Evolutionary conservation across 2,797 vertebrate genomes (phyloP).

Genomic region (Syngnathus acus): DNA sequence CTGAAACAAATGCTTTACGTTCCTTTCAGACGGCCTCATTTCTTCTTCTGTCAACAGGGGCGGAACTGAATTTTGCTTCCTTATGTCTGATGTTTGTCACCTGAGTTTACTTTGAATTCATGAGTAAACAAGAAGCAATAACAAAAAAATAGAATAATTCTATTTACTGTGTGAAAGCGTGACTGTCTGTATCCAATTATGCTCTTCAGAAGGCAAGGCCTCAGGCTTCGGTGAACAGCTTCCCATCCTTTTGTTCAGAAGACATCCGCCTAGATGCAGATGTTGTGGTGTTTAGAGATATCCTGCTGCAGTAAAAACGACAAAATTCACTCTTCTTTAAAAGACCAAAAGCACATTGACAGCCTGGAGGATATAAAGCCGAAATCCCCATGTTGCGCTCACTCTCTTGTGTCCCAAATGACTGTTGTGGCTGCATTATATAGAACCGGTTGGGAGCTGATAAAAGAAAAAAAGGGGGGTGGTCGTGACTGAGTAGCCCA

Average conservation of each 20-base stretch:
- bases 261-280: slow-evolving; percentile 7
- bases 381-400: slow-evolving; percentile 9
- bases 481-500: slow-evolving; percentile 15
- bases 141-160: slow-evolving; percentile 1
- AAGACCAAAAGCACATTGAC: neutral
- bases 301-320: slow-evolving; percentile 12
- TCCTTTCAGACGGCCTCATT: neutral
- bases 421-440: neutral
- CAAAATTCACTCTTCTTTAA: slow-evolving; percentile 6
- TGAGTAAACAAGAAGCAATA: neutral
- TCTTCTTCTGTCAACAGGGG: neutral
- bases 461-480: slow-evolving; percentile 24
- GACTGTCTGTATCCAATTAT: slow-evolving; percentile 1
- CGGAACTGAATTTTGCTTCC: neutral
- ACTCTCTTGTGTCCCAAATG: slow-evolving; percentile 12
- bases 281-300: neutral
- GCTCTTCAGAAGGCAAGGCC: slow-evolving; percentile 7
- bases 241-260: neutral
- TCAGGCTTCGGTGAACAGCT: neutral
- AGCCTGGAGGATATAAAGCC: slow-evolving; percentile 7
- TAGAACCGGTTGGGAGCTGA: slow-evolving; percentile 23
- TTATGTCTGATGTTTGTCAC: neutral
- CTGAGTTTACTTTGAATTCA: neutral
- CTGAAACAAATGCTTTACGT: slow-evolving; percentile 3
- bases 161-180: slow-evolving; percentile 2